Evolutionary conservation across 2,888 invertebrate genomes (phyloP).

Genomic region (Choristoneura rosaceana): DNA sequence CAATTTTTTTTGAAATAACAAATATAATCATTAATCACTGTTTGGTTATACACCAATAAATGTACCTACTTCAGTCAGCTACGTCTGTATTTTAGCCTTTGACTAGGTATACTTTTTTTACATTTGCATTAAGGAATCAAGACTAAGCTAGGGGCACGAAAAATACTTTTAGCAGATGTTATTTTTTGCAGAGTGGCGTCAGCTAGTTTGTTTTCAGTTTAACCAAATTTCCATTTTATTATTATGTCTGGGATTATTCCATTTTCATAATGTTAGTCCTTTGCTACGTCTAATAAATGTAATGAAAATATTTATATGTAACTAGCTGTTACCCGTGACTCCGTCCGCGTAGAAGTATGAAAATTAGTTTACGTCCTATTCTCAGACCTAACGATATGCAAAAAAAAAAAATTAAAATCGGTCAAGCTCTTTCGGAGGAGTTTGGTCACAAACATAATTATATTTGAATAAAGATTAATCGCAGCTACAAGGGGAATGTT

Average conservation of each 20-base stretch:
- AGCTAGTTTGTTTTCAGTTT: conserved; percentile 6
- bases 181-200: conserved; percentile 13
- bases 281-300: neutral
- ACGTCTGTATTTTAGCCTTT: neutral
- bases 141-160: conserved; percentile 6
- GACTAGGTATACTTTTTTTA: neutral
- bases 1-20: too few species aligned
- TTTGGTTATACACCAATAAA: neutral
- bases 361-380: too few species aligned
- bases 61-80: neutral
- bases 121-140: neutral
- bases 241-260: conserved; percentile 23
- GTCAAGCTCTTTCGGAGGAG: too few species aligned
- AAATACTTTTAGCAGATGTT: conserved; percentile 3
- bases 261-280: neutral
- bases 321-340: too few species aligned
- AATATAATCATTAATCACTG: too few species aligned
- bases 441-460: too few species aligned
- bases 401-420: too few species aligned
- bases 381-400: too few species aligned
- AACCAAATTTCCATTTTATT: conserved; percentile 35
- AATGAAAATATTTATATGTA: neutral
- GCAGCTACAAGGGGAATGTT: too few species aligned
- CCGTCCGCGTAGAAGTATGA: too few species aligned
- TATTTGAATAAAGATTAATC: too few species aligned